These are phyloP conservation scores for Koerneria pararmatus DNA, from an alignment of 2,888 invertebrate genomes.

Conservation along the genomic window DNA sequence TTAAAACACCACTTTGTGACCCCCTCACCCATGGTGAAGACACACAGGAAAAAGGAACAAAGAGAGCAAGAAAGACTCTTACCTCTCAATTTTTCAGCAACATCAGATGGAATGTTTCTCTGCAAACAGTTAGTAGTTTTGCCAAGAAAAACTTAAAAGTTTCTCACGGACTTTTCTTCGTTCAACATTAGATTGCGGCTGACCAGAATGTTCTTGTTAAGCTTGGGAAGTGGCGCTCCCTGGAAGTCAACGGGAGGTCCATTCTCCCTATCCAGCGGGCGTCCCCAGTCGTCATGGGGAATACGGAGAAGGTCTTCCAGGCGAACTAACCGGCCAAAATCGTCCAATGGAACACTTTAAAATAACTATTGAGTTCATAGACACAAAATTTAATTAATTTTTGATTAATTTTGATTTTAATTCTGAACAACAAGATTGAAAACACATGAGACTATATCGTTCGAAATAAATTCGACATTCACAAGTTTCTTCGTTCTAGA, in stretches of 20 bases:
- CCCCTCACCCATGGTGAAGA: not conserved
- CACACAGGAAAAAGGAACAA: not conserved
- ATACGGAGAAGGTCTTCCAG: constrained; percentile 31
- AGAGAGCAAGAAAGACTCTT: not conserved
- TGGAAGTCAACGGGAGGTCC: constrained; percentile 21
- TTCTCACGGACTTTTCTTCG: not conserved
- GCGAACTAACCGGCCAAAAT: constrained; percentile 34
- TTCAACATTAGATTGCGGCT: too few species aligned
- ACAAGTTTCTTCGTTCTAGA: too few species aligned
- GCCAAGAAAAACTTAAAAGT: not conserved
- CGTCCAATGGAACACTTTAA: constrained; percentile 33
- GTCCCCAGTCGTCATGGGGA: constrained; percentile 33
- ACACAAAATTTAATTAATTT: not conserved
- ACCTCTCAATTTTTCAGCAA: constrained; percentile 14
- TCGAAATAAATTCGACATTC: too few species aligned
- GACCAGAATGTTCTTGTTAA: constrained; percentile 22
- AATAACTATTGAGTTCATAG: not conserved
- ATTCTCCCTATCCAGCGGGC: constrained; percentile 22
- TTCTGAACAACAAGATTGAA: not conserved
- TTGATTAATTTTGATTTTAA: not conserved
- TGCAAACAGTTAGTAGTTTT: not conserved
- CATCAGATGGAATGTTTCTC: constrained; percentile 19
- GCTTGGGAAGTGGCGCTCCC: constrained; percentile 19
- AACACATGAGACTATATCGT: not conserved
- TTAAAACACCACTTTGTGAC: not conserved